Evolutionary conservation across 2,797 vertebrate genomes (phyloP), one percentile per base, ranked within the genome.

Genomic region (Arremon brunneinucha): DNA sequence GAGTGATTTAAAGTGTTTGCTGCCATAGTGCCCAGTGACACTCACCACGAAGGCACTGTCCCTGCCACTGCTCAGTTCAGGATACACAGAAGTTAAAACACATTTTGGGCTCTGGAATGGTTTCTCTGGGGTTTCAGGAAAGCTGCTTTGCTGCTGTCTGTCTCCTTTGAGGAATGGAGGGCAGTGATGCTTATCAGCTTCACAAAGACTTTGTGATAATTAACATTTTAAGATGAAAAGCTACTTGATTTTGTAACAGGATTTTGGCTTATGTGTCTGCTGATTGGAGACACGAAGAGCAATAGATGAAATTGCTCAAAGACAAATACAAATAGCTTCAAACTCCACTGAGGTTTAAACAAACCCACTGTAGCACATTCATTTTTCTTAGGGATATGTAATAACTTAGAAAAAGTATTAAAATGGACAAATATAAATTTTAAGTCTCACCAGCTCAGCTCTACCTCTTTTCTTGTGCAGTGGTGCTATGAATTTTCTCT

Each of bases 351-450:
- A 91, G 50, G 49, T 89, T 96, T 94, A 83, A 94, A 77, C 75
- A 85, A 83, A 78, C 18, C 37, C 26, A 3, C 57, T 53, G 37
- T 35, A 83, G 62, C 72, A 32, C 41, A 57, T 68, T 89, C 24
- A 75, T 92, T 89, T 92, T 89, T 89, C 84, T 88, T 78, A 83
- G 43, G 35, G 65, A 50, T 94, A 83, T 24, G 43, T 55, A 89
- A 75, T 87, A 90, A 83, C 55, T 89, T 86, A 77, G 60, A 62
- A 81, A 68, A 92, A 68, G 18, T 89, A 55, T 83, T 94, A 81
- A 39, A 93, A 83, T 91, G 76, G 84, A 68, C 41, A 92, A 94
- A 91, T 87, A 82, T 12, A 85, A 71, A 81, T 83, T 94, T 92
- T 53, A 91, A 95, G 82, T 83, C 89, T 83, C 69, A 75, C 39